Evolutionary conservation across 2,888 invertebrate genomes (phyloP), one percentile per base, ranked within the genome.

Genomic region (Cantharis rustica): DNA sequence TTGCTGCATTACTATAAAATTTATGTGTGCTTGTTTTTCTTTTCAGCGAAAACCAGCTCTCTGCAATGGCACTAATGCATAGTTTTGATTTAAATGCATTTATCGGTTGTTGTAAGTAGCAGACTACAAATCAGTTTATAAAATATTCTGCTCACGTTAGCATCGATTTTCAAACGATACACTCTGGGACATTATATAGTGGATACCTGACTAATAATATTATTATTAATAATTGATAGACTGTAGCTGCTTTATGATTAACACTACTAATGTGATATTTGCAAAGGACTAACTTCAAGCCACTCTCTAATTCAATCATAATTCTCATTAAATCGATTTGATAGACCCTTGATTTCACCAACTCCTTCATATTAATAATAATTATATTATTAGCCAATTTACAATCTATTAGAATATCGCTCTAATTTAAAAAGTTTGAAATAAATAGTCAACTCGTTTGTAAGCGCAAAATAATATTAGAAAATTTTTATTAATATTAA

Each of bases 71-170:
- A 9, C n/a, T 47, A 47, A 47, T 47, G 47, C 31, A 20, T 16
- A n/a, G 64, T 66, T 66, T 66, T 66, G 20, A 20, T 66, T 66
- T 66, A 66, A 20, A 20, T n/a, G 64, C n/a, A 66, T 23, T 20
- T 20, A 17, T 66, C 17, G 64, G 13, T 66, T 66, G 20, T 66
- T 66, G 23, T 66, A 66, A 66, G 64, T 23, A 17, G 16, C 16
- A 15, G 73, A 69, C 72, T 68, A 68, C 62, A 71, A 75, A 75
- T 75, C 72, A 75, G 62, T 72, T 63, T 69, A 75, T 75, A 72
- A 75, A 75, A 72, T 75, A 75, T 75, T 75, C 75, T 17, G 72
- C 63, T 69, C 75, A 68, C 75, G 75, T 75, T 23, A 68, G 69
- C 71, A 75, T 75, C 75, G 69, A 75, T 75, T 63, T 68, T 68